Evolutionary conservation across 2,797 vertebrate genomes (phyloP), one percentile per base, ranked within the genome.

Genomic region (Microctenopoma steveboyesi): DNA sequence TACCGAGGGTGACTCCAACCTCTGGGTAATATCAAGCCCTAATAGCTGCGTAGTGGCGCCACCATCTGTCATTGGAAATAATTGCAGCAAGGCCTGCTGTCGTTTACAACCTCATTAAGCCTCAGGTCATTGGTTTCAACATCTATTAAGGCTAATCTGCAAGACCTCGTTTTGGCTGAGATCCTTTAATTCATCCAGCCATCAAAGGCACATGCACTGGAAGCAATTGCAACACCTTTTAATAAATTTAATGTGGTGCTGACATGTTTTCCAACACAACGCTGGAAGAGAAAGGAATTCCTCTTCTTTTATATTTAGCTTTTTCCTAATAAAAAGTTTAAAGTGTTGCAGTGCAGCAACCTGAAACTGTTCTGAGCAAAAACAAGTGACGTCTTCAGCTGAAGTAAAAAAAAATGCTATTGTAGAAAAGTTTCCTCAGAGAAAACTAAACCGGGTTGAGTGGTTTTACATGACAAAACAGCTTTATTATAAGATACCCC

Each of bases 11-110:
- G 83, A 85, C 85, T 88, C 52, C 81, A 83, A 76, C 76, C 81
- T 84, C 79, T 63, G 86, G 76, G 76, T 88, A 74, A 84, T 72
- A 70, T 61, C 79, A 35, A 16, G 50, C 63, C 79, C 66, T 65
- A 81, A 94, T 86, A 90, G 94, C 91, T 95, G 92, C 93, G 88
- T 91, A 92, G 95, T 95, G 96, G 92, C 95, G 95, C 97, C 97
- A 96, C 95, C 97, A 94, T 93, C 95, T 93, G 97, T 94, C 83
- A 65, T 65, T 61, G 88, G 76, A 53, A 85, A 65, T 90, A 88
- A 91, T 90, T 91, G 92, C 95, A 93, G 74, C 68, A 4, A 55
- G 72, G 43, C 68, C 69, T 65, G 69, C 68, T 83, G 82, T 87
- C 63, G 79, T 85, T 86, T 85, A 78, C 83, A 86, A 85, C 72